Evolutionary conservation across 2,113 vertebrate genomes (phyloP).

Genomic region (Boleophthalmus pectinirostris): DNA sequence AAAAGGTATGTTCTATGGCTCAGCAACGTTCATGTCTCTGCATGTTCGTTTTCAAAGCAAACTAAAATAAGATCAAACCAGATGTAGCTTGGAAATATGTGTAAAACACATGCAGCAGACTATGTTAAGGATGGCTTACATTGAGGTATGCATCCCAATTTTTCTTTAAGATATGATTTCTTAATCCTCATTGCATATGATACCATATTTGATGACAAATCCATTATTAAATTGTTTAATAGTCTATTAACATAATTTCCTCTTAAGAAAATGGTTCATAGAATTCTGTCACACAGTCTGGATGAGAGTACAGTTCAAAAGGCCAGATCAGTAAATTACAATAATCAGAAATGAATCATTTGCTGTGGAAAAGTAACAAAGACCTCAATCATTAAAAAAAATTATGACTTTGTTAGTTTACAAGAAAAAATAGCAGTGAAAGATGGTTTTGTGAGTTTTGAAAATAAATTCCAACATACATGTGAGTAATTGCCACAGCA

Average conservation of each 20-base stretch:
- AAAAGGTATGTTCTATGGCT: conserved; percentile 18
- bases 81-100: conserved; percentile 5
- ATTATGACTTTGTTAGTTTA: not conserved
- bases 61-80: conserved; percentile 21
- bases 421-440: not conserved
- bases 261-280: too few species aligned
- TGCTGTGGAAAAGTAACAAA: not conserved
- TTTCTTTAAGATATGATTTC: not conserved
- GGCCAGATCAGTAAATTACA: not conserved
- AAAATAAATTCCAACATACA: not conserved
- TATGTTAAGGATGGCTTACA: not conserved
- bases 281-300: not conserved
- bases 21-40: conserved; percentile 33
- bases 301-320: too few species aligned
- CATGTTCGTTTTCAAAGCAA: conserved; percentile 36
- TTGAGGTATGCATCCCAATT: not conserved
- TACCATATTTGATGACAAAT: not conserved
- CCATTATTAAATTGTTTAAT: not conserved
- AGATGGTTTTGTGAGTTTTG: too few species aligned
- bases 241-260: too few species aligned
- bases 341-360: not conserved
- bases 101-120: not conserved
- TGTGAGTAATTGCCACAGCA: not conserved
- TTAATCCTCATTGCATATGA: not conserved
- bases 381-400: too few species aligned